Base-by-base conservation (phyloP, 2,797 vertebrate species). In the Anas acuta region DNA sequence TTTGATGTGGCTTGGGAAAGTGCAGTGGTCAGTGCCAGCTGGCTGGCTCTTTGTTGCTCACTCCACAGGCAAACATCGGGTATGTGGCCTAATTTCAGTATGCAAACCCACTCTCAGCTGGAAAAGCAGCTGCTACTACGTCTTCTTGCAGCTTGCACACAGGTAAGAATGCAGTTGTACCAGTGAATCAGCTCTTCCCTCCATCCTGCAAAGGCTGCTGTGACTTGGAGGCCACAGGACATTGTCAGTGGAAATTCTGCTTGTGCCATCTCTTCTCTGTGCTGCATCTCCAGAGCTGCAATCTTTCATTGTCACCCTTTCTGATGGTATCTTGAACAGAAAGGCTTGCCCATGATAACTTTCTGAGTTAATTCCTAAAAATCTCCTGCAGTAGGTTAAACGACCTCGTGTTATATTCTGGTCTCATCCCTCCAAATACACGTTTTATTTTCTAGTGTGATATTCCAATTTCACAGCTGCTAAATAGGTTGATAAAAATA, bases 401-500 rank as follows among this genome's bases (percentile, higher is more conserved):
- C 62, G 12, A 84, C 37, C 45, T 85, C 69, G 37, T 9, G 7
- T 89, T 82, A 13, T 47, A 66, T 87, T 87, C 58, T 62, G 20
- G 11, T 43, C 45, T 89, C 22, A 45, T 89, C 30, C 43, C 37
- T 92, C 61, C 73, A 84, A 94, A 80, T 58, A 58, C 67, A 53
- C 19, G 10, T 87, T 94, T 76, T 92, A 54, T 89, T 90, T 96
- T 80, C 65, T 74, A 43, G 35, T 37, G 72, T 62, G 65, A 62
- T 90, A 77, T 23, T 94, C 75, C 56, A 85, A 87, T 95, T 94
- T 92, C 75, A 89, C 0, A 8, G 58, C 72, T 94, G 75, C 66
- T 90, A 90, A 91, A 75, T 67, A 79, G 56, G 60, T 87, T 75
- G 77, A 71, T 91, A 76, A 93, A 91, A 84, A 87, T 66, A 75